A percentile compares a stretch with the other conserved stretches of the same genome.
These are phyloP conservation scores for Takifugu bimaculatus DNA, from an alignment of 2,113 vertebrate genomes.

Conservation along the genomic window DNA sequence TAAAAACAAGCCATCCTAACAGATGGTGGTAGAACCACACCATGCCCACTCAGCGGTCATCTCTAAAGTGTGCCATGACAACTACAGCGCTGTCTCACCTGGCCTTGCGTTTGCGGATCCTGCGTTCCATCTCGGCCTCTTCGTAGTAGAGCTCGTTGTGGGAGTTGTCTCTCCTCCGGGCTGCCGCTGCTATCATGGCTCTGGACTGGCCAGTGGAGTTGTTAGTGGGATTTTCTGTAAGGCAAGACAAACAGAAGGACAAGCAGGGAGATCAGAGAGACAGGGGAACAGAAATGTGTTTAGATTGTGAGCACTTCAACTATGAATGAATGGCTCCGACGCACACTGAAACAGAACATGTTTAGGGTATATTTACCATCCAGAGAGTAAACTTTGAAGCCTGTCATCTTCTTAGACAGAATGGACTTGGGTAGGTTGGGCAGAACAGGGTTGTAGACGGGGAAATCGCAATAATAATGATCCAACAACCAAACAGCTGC, in stretches of 20 bases:
- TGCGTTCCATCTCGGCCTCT: constrained; percentile 90
- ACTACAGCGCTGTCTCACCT: constrained; percentile 70
- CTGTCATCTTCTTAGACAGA: constrained; percentile 95
- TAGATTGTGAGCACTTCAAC: not conserved
- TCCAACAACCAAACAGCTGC: constrained; percentile 94
- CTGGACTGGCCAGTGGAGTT: constrained; percentile 89
- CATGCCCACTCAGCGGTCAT: no score
- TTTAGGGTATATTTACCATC: constrained; percentile 77
- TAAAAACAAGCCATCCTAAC: no score
- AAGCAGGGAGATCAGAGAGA: not conserved
- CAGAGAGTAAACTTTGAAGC: constrained; percentile 95
- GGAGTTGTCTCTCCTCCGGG: constrained; percentile 88
- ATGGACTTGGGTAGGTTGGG: constrained; percentile 96
- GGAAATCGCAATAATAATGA: constrained; percentile 94
- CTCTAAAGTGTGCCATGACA: no score
- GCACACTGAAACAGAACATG: constrained; percentile 12
- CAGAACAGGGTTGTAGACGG: constrained; percentile 93
- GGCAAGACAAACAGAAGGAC: not conserved
- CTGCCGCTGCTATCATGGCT: constrained; percentile 90
- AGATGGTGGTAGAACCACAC: no score
- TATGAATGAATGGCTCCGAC: not conserved
- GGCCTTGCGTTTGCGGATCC: constrained; percentile 89
- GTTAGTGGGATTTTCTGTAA: constrained; percentile 86
- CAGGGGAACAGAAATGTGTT: no score
- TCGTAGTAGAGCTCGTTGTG: constrained; percentile 97